Evolutionary conservation across 2,888 invertebrate species (phyloP).

Genomic region (Kryphioiulus occultus): DNA sequence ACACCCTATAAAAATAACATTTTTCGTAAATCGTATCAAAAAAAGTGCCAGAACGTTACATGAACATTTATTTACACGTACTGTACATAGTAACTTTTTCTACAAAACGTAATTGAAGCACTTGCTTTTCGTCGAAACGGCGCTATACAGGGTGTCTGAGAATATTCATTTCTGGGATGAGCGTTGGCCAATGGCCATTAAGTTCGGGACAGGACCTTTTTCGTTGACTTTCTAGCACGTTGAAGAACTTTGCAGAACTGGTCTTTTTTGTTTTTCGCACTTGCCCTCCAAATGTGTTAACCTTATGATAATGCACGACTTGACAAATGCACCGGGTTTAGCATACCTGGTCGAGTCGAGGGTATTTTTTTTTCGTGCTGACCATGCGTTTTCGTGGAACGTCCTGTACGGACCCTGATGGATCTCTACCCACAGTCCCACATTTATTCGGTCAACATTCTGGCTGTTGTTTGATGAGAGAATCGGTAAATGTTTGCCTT

Average conservation of each 20-base stretch:
- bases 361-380: not conserved
- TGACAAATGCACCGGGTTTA: slow-evolving; percentile 5
- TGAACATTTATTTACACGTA: no score
- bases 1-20: no score
- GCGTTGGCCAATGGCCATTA: no score
- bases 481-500: not conserved
- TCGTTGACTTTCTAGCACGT: not conserved
- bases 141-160: no score
- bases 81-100: no score
- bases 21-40: no score
- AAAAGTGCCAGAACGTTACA: no score
- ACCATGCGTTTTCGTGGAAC: not conserved
- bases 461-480: not conserved
- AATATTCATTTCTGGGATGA: no score
- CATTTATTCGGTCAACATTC: not conserved
- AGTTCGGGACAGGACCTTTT: not conserved
- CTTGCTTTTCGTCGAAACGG: no score
- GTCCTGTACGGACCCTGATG: not conserved
- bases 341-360: not conserved
- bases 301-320: not conserved
- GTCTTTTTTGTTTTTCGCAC: not conserved
- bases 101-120: no score
- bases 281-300: not conserved
- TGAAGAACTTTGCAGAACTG: not conserved
- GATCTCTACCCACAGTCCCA: not conserved